Conservation (phyloP, 2,888 invertebrate species). For the Chymomyza amoena region DNA sequence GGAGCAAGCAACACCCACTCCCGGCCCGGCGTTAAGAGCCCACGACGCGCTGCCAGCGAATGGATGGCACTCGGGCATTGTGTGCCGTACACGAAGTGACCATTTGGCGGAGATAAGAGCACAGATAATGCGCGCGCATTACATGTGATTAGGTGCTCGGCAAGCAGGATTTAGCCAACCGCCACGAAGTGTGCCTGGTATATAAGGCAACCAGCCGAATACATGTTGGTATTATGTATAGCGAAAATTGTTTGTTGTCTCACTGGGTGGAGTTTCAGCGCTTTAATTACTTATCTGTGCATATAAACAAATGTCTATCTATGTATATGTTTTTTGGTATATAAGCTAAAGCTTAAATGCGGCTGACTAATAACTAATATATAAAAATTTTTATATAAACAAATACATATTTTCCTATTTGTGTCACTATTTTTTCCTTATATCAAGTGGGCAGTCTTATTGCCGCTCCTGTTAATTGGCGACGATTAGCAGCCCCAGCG, state of each 20-base stretch:
- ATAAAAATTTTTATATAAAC: no score
- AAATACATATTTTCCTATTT: no score
- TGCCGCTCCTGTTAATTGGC: slow-evolving; percentile 51
- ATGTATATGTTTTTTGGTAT: neutral
- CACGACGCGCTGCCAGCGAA: slow-evolving; percentile 47
- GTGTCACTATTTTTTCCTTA: neutral
- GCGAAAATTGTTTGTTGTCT: neutral
- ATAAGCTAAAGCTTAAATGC: neutral
- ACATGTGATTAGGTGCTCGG: slow-evolving; percentile 78
- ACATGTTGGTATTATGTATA: slow-evolving; percentile 25
- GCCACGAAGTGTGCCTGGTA: slow-evolving; percentile 50
- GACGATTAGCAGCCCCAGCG: slow-evolving; percentile 56
- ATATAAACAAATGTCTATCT: neutral
- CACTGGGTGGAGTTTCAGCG: slow-evolving; percentile 31
- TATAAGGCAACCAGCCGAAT: slow-evolving; percentile 3
- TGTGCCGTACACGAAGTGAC: slow-evolving; percentile 43
- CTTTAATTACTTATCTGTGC: slow-evolving; percentile 27
- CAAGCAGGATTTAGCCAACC: slow-evolving; percentile 76
- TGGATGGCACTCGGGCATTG: slow-evolving; percentile 51
- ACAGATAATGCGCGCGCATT: slow-evolving; percentile 79
- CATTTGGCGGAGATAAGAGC: slow-evolving; percentile 72
- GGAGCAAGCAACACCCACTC: slow-evolving; percentile 63
- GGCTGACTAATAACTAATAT: no score
- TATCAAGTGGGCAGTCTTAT: slow-evolving; percentile 3
- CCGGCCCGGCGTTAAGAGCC: slow-evolving; percentile 69